These are phyloP conservation scores for Bolborhynchus lineola DNA, from an alignment of 2,113 vertebrate species.

Conservation along the genomic window DNA sequence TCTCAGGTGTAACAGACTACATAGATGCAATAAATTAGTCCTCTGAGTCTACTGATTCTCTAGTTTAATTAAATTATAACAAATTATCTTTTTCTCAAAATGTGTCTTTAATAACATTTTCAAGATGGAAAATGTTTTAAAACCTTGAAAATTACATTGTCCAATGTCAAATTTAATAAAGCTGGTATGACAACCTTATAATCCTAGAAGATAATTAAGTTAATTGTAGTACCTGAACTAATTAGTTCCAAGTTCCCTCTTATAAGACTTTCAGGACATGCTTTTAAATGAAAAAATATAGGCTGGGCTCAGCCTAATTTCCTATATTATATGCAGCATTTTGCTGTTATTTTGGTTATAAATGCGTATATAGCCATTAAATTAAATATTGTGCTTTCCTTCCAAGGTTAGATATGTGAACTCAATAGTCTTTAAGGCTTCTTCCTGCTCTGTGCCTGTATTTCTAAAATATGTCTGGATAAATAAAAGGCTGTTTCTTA, in stretches of 20 bases:
- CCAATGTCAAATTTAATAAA: constrained; percentile 22
- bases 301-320: neutral
- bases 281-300: neutral
- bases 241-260: neutral
- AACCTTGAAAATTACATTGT: neutral
- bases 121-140: neutral
- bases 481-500: rapidly evolving
- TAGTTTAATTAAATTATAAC: neutral
- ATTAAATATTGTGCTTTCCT: neutral
- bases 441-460: neutral
- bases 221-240: constrained; percentile 6
- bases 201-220: neutral
- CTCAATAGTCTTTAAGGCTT: neutral
- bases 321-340: neutral
- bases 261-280: neutral
- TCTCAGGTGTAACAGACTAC: neutral
- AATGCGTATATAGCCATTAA: neutral
- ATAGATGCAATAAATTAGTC: neutral
- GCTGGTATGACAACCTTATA: neutral
- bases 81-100: neutral
- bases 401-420: neutral
- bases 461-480: neutral
- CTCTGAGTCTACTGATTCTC: neutral
- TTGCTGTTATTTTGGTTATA: neutral
- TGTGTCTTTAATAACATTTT: neutral